A percentile compares a stretch with the other conserved stretches of the same genome.
Conservation (phyloP, 2,888 invertebrate genomes). For the Beris chalybata region DNA sequence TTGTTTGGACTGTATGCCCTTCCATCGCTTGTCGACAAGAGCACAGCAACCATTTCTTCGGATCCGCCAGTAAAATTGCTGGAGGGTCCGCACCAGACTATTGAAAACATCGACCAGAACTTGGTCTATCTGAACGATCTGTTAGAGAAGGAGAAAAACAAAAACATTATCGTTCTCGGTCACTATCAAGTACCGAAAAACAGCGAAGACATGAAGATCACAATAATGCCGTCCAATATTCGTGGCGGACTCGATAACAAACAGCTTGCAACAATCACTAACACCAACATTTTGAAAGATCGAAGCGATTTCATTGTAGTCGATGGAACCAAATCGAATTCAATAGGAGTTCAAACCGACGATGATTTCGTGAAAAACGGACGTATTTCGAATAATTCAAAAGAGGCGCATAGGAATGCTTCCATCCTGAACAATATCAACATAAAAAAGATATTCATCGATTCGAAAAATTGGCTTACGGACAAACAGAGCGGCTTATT, state of each 20-base stretch:
- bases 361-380: constrained; percentile 48
- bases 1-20: constrained; percentile 85
- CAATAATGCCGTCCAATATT: constrained; percentile 46
- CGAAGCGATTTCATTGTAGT: constrained; percentile 39
- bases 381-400: constrained; percentile 49
- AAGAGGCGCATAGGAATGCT: constrained; percentile 53
- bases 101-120: constrained; percentile 48
- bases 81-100: constrained; percentile 67
- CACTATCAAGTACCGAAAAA: constrained; percentile 73
- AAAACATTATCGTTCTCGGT: constrained; percentile 58
- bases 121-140: constrained; percentile 59
- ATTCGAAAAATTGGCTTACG: constrained; percentile 62
- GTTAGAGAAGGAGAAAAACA: constrained; percentile 45
- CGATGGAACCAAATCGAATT: constrained; percentile 46
- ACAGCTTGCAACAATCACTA: constrained; percentile 52
- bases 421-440: constrained; percentile 39
- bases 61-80: constrained; percentile 72
- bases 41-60: constrained; percentile 78
- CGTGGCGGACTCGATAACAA: constrained; percentile 35
- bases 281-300: constrained; percentile 36
- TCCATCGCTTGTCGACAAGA: constrained; percentile 89
- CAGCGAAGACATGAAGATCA: constrained; percentile 54
- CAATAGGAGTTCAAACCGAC: constrained; percentile 64
- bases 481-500: constrained; percentile 76
- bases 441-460: constrained; percentile 43